Conservation (phyloP, 2,888 invertebrate species). For the Harmothoe impar region DNA sequence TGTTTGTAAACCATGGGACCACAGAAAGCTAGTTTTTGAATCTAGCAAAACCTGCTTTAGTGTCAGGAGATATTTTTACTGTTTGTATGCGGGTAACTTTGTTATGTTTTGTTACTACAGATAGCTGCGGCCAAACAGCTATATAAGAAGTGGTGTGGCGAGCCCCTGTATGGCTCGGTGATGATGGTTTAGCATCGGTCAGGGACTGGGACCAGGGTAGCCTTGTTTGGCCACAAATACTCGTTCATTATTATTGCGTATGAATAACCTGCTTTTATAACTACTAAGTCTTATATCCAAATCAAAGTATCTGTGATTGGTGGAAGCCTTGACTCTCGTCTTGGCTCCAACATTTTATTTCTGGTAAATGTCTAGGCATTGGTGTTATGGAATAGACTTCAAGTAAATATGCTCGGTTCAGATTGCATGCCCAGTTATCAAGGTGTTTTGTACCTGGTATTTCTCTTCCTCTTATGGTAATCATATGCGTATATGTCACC, state of each 20-base stretch:
- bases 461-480: conserved; percentile 2
- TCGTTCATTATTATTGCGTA: conserved; percentile 25
- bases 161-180: no score
- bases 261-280: conserved; percentile 39
- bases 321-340: neutral
- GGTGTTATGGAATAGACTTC: neutral
- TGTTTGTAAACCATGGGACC: no score
- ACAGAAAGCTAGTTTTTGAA: no score
- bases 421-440: conserved; percentile 38
- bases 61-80: no score
- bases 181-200: no score
- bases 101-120: no score
- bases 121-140: no score
- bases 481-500: neutral
- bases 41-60: no score
- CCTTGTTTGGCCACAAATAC: conserved; percentile 24
- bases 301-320: conserved; percentile 58
- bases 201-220: neutral
- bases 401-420: neutral
- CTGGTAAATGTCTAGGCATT: conserved; percentile 25
- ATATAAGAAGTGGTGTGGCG: no score
- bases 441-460: conserved; percentile 36
- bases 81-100: no score
- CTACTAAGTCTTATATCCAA: neutral
- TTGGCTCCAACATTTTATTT: neutral